Evolutionary conservation across 2,888 invertebrate species (phyloP), one percentile per base, ranked within the genome.

Genomic region (Eristalinus aeneus): DNA sequence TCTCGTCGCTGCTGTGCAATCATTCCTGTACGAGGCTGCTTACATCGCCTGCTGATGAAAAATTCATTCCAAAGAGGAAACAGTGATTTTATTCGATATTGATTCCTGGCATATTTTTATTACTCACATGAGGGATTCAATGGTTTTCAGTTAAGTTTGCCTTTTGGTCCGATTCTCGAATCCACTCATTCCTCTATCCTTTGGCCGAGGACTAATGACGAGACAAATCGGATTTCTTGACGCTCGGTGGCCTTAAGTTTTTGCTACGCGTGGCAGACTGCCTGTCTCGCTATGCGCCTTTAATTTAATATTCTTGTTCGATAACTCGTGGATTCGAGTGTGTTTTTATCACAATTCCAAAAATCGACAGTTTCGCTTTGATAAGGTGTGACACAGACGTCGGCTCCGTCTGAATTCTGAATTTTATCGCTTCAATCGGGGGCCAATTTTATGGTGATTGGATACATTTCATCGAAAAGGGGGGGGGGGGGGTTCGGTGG

Each of bases 101-200:
- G 65, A 65, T 65, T 65, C 53, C 16, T 65, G 46, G n/a, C 53
- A 46, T 27, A n/a, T 65, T 53, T 53, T 65, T 53, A 65, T 65
- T 65, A 20, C 53, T 9, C 53, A 16, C n/a, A 46, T 16, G 46
- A 8, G 46, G 16, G 46, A 8, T 34, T 27, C 2, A 27, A 2
- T 27, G 27, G 27, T 27, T 27, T 27, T 27, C 27, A 27, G 27
- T 27, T 27, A 27, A 10, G 1, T 34, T 34, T 34, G n/a, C n/a
- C 9, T 34, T 9, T 34, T 34, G 3, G 3, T 1, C 9, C 6
- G 34, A 6, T 34, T 34, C 34, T 34, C 9, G 34, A 1, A 34
- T 34, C 34, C 10, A 34, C 10, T 6, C 34, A 34, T 34, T 10
- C 34, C 3, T 34, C 3, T 8, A 46, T 46, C 16, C 16, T 8